Conservation (phyloP, 2,113 vertebrate genomes). For the Pelusios castaneus region DNA sequence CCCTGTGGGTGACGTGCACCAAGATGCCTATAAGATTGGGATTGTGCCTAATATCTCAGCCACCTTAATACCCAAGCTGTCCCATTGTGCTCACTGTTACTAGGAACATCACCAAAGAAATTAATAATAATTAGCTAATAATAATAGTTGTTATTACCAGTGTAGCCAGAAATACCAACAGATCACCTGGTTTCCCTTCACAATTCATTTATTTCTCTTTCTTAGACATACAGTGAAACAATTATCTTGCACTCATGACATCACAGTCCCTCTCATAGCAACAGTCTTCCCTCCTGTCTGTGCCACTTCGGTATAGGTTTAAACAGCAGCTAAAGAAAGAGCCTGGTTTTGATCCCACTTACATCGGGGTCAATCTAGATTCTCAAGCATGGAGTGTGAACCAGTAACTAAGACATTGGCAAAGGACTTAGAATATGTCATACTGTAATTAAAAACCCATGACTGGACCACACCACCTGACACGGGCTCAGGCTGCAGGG, state of each 20-base stretch:
- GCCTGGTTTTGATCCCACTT: not conserved
- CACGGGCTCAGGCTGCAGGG: not conserved
- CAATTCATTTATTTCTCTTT: slow-evolving; percentile 32
- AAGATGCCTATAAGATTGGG: not conserved
- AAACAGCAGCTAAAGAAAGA: not conserved
- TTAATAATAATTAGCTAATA: slow-evolving; percentile 39
- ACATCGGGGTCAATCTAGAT: not conserved
- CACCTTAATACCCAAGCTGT: not conserved
- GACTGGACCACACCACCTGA: not conserved
- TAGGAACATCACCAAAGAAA: slow-evolving; percentile 21
- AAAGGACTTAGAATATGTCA: not conserved
- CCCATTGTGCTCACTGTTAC: slow-evolving; percentile 2
- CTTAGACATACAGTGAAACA: slow-evolving; percentile 45
- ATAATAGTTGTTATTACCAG: not conserved
- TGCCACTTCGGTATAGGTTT: not conserved
- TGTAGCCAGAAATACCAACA: slow-evolving; percentile 25
- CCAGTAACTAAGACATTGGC: not conserved
- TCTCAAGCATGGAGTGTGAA: not conserved
- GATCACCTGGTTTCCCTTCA: slow-evolving; percentile 23
- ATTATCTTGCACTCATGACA: slow-evolving; percentile 25
- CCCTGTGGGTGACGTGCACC: not conserved
- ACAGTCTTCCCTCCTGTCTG: slow-evolving; percentile 14
- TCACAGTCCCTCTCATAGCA: slow-evolving; percentile 36
- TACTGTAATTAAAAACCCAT: not conserved
- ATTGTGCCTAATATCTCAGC: not conserved